A percentile compares a stretch with the other conserved stretches of the same genome.
These are phyloP conservation scores for Pyrgus malvae DNA, from an alignment of 2,888 invertebrate species.

Conservation along the genomic window DNA sequence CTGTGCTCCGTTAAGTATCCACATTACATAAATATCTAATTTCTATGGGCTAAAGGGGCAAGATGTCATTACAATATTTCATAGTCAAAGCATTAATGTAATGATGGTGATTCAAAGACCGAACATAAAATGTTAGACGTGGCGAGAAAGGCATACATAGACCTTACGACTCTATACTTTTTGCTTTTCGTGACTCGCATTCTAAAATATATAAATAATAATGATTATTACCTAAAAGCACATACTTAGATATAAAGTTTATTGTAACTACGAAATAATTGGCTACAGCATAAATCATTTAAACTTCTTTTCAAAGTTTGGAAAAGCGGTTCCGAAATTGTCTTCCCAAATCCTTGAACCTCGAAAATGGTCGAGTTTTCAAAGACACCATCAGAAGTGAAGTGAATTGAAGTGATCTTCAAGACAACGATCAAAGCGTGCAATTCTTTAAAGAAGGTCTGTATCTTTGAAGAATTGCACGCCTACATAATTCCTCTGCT, in stretches of 20 bases:
- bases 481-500: too few relatives aligned
- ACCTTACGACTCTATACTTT: slow-evolving; percentile 1
- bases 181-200: slow-evolving; percentile 5
- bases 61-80: slow-evolving; percentile 47
- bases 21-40: slow-evolving; percentile 10
- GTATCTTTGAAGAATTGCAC: too few relatives aligned
- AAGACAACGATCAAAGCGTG: too few relatives aligned
- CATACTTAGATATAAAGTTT: neutral
- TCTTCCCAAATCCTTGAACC: too few relatives aligned
- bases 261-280: neutral
- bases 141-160: neutral
- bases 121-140: slow-evolving; percentile 31
- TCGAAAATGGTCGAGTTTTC: too few relatives aligned
- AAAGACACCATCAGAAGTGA: too few relatives aligned
- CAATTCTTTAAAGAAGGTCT: too few relatives aligned
- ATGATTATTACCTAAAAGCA: slow-evolving; percentile 9
- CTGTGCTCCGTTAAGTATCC: neutral
- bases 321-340: too few relatives aligned
- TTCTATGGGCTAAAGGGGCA: slow-evolving; percentile 34
- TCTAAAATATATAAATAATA: slow-evolving; percentile 9
- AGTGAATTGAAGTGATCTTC: too few relatives aligned
- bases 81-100: slow-evolving; percentile 44
- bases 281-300: too few relatives aligned
- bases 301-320: too few relatives aligned
- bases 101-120: slow-evolving; percentile 46